Evolutionary conservation across 2,113 vertebrate species (phyloP), one percentile per base, ranked within the genome.

Genomic region (Chinchilla lanigera): DNA sequence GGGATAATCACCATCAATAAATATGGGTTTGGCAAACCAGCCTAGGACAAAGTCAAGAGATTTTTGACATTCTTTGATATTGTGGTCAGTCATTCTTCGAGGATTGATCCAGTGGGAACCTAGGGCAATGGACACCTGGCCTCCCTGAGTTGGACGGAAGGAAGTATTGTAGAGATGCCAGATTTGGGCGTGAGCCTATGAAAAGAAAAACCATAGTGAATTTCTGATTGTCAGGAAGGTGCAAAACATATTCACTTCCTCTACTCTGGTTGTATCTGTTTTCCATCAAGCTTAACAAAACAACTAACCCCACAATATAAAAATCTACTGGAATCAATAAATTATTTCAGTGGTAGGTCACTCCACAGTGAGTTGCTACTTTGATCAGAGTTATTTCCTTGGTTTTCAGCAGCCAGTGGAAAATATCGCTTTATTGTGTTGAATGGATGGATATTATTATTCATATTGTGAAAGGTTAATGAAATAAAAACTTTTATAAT

Each of bases 91-190:
- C 86, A 99, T 99, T 71, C 22, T 99, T 60, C 98, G 99, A 71
- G 99, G 99, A 84, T 96, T 99, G 98, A 99, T 99, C 99, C 99
- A 99, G 98, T 99, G 99, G 26, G 99, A 99, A 82, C 99, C 98
- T 97, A 99, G 98, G 2, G 99, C 99, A 96, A 99, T 99, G 96
- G 99, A 99, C 28, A 99, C 98, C 90, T 97, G 98, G 8, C 99
- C 99, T 87, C 98, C 98, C 97, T 99, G 99, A 67, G 91, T 73
- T 28, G 98, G 97, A 1, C 99, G 99, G 97, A 99, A 99, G 75
- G 93, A 98, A 14, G 99, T 98, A 86, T 99, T 98, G 97, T 99
- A 99, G 91, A 99, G 99, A 96, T 99, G 99, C 99, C 99, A 99
- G 14, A 98, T 99, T 94, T 99, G 98, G 52, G 99, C 99, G 50